Evolutionary conservation across 2,113 vertebrate species (phyloP), one percentile per base, ranked within the genome.

Genomic region (Synchiropus splendidus): DNA sequence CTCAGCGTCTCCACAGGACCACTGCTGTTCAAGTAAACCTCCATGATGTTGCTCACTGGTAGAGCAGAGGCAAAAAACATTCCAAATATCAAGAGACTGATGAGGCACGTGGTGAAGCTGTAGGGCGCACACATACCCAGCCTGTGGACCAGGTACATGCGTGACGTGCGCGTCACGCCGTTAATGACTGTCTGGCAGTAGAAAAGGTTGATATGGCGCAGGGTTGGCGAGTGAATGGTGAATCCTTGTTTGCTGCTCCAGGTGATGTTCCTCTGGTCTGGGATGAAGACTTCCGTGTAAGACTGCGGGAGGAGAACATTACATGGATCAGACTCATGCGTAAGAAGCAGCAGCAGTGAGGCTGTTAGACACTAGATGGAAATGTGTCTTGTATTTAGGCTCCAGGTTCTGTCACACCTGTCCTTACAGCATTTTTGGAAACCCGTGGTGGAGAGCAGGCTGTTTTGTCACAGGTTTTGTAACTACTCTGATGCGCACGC

Each of bases 231-330:
- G 30, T 82, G 77, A 72, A 98, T 89, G 41, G 83, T 86, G 78
- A 97, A 97, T 31, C 95, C 95, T 48, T 62, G 85, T 44, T 41
- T 88, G 57, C 79, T 92, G 74, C 90, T 88, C 95, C 95, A 98
- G n/a, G 81, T 76, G 41, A 96, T 83, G 70, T 85, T 88, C 61
- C 77, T 85, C 18, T 87, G 85, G 53, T 91, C 91, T 14, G 88
- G 83, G 62, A 52, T 49, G 18, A 89, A 16, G 17, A 51, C 78
- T 12, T 52, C 72, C 36, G 9, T 12, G 45, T 84, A 85, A 74
- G 82, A 86, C 91, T 94, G 84, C 14, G 3, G 35, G 50, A 62
- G 46, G 45, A 58, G 3, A 11, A 27, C 8, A 27, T 27, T 5
- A 27, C 21, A 27, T 27, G 21, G 21, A 8, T 27, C 21, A 27